Conservation (phyloP, 2,797 vertebrate genomes). For the Simalia tracyae region DNA sequence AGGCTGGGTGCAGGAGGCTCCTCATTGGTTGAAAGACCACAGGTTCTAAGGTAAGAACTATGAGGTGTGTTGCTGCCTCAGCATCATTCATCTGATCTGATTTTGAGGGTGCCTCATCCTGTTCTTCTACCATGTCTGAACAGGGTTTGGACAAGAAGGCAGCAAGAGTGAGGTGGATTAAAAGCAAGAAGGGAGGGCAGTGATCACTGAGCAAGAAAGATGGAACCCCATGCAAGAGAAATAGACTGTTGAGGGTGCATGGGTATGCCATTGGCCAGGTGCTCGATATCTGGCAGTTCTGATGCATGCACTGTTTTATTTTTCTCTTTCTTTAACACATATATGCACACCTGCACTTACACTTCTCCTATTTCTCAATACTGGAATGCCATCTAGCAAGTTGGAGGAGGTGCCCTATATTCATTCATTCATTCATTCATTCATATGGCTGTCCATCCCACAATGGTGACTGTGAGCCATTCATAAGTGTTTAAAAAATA, state of each 20-base stretch:
- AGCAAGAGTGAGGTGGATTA: background rate
- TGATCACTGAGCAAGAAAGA: background rate
- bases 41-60: background rate
- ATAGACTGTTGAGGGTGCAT: background rate
- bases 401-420: background rate
- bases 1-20: background rate
- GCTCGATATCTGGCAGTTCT: background rate
- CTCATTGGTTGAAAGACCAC: background rate
- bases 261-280: background rate
- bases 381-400: background rate
- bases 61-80: background rate
- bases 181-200: background rate
- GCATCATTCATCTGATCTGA: background rate
- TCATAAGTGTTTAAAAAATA: background rate
- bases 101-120: background rate
- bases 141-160: background rate
- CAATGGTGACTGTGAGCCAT: background rate
- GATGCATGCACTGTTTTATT: background rate
- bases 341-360: too few relatives aligned
- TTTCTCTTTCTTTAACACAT: background rate
- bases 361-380: background rate
- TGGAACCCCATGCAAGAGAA: background rate
- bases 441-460: background rate
- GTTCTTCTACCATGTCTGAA: background rate
- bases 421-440: background rate